phyloP scores from a whole-genome alignment of 1,140 invertebrate genomes.

The Rhopalosiphum padi region DNA sequence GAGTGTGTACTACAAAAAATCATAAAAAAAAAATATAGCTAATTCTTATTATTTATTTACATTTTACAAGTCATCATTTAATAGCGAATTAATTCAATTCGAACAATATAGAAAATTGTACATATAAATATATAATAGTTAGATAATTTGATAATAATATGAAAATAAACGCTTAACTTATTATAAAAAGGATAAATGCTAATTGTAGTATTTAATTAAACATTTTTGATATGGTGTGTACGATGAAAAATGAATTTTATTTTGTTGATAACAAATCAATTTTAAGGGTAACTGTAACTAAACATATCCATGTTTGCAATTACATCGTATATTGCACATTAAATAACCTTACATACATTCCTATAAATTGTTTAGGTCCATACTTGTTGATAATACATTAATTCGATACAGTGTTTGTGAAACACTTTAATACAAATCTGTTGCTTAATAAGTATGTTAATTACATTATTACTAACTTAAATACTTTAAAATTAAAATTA shows the following conservation, averaged over 20 bases:
- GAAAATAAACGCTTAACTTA: background rate
- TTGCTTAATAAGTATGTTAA: constrained; percentile 24
- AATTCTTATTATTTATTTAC: background rate
- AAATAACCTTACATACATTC: constrained; percentile 30
- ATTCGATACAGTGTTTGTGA: constrained; percentile 56
- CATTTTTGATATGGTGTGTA: background rate
- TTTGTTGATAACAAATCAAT: constrained; percentile 11
- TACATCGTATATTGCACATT: constrained; percentile 34
- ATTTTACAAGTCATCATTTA: background rate
- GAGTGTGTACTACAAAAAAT: background rate
- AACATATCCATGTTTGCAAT: background rate
- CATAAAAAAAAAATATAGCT: background rate
- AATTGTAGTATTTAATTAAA: background rate
- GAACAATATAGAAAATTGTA: background rate
- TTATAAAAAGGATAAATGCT: background rate
- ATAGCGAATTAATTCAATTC: background rate
- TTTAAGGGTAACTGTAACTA: constrained; percentile 26
- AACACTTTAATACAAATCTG: constrained; percentile 5
- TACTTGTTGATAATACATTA: constrained; percentile 43
- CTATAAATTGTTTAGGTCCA: constrained; percentile 23
- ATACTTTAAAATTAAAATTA: background rate
- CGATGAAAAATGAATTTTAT: background rate
- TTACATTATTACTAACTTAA: constrained; percentile 28
- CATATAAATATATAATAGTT: background rate
- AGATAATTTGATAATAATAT: background rate